Evolutionary conservation across 2,888 invertebrate genomes (phyloP).

Genomic region (Mellilla xanthometata): DNA sequence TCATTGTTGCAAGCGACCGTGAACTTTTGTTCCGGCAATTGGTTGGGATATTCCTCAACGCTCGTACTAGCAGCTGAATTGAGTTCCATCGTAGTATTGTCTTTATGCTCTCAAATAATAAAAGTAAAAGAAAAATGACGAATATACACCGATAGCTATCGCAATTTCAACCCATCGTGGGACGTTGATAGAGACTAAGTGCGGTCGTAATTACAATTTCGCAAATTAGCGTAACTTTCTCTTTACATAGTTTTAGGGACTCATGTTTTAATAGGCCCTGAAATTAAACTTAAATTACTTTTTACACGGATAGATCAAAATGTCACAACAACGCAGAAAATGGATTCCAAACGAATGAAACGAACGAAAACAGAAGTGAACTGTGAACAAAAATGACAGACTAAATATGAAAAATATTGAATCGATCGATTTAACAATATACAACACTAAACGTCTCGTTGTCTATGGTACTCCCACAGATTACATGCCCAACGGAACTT

Average conservation of each 20-base stretch:
- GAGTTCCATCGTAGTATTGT: constrained; percentile 62
- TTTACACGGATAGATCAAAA: constrained; percentile 59
- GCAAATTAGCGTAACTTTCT: constrained; percentile 27
- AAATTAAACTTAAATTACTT: constrained; percentile 35
- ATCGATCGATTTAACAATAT: not conserved
- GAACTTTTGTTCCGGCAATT: constrained; percentile 66
- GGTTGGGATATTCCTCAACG: constrained; percentile 68
- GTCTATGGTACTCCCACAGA: too few relatives aligned
- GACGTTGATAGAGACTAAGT: constrained; percentile 35
- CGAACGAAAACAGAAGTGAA: not conserved
- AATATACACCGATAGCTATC: constrained; percentile 68
- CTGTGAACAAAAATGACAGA: not conserved
- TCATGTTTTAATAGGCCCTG: constrained; percentile 31
- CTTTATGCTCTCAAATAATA: constrained; percentile 38
- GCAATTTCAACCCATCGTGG: constrained; percentile 77
- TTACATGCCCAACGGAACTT: too few relatives aligned
- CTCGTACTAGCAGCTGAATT: constrained; percentile 55
- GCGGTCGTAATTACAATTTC: constrained; percentile 1
- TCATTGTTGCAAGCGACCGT: constrained; percentile 61
- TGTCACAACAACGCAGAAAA: constrained; percentile 83
- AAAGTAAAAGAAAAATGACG: constrained; percentile 52
- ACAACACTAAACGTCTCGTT: not conserved
- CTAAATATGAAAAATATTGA: too few relatives aligned
- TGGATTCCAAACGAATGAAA: constrained; percentile 55
- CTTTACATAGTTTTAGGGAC: constrained; percentile 47